Conservation (phyloP, 2,113 vertebrate species). For the Taurulus bubalis region DNA sequence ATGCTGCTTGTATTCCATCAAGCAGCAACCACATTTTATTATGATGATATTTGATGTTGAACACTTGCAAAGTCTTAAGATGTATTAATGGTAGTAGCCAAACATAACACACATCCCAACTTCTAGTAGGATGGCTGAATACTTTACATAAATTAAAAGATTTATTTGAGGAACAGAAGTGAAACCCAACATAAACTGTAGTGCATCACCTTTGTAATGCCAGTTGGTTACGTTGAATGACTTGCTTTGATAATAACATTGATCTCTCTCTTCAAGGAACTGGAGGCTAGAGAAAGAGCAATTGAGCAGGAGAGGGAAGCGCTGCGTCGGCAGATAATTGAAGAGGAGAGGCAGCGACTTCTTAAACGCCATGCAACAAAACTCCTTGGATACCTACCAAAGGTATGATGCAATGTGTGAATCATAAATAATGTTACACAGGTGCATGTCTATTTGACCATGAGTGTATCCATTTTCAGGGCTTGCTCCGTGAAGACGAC, state of each 20-base stretch:
- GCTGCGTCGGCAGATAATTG: conserved; percentile 85
- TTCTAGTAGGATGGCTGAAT: neutral
- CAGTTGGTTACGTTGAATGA: neutral
- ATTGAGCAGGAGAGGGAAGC: conserved; percentile 84
- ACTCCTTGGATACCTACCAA: conserved; percentile 92
- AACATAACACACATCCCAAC: neutral
- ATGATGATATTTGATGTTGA: neutral
- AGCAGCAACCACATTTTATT: neutral
- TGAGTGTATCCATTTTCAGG: conserved; percentile 77
- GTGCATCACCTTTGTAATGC: neutral
- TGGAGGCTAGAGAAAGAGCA: conserved; percentile 85
- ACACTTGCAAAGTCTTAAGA: neutral
- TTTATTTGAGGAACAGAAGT: neutral
- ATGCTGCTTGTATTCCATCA: neutral
- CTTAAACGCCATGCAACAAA: conserved; percentile 90
- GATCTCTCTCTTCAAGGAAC: conserved; percentile 79
- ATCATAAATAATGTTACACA: neutral
- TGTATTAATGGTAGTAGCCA: neutral
- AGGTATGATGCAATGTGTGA: conserved; percentile 79
- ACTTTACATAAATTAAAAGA: neutral
- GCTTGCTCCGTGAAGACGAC: conserved; percentile 89
- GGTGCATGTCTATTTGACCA: neutral
- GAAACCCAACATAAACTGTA: neutral
- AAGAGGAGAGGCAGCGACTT: conserved; percentile 93
- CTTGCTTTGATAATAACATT: neutral